phyloP scores from a whole-genome alignment of 2,888 invertebrate genomes.

The Cosmia trapezina region DNA sequence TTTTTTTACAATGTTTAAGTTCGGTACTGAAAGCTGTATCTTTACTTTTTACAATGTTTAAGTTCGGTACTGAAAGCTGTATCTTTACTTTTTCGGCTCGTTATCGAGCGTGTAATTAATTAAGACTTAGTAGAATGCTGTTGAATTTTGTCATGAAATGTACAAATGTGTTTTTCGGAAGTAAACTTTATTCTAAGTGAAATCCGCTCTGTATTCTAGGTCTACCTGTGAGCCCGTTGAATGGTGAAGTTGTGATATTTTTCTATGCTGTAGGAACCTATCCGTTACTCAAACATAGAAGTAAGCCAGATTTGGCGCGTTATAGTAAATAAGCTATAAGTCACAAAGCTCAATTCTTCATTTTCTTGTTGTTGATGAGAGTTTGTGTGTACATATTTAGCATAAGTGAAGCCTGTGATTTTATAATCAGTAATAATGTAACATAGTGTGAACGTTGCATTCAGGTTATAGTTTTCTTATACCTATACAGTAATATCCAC shows the following conservation, averaged over 20 bases:
- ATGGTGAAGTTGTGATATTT: constrained; percentile 90
- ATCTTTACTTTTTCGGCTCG: constrained; percentile 82
- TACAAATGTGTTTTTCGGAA: constrained; percentile 90
- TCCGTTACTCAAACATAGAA: constrained; percentile 69
- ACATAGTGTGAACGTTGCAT: constrained; percentile 80
- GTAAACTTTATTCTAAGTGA: constrained; percentile 89
- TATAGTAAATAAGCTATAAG: constrained; percentile 81
- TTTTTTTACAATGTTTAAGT: constrained; percentile 87
- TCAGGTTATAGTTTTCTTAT: constrained; percentile 75
- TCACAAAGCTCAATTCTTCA: constrained; percentile 88
- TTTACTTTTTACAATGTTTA: constrained; percentile 84
- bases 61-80: constrained; percentile 87
- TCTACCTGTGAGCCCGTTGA: constrained; percentile 83
- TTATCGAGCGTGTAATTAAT: constrained; percentile 84
- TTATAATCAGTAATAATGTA: constrained; percentile 81
- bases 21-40: constrained; percentile 86
- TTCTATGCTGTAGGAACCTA: constrained; percentile 77
- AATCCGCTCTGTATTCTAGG: constrained; percentile 88
- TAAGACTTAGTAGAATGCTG: constrained; percentile 89
- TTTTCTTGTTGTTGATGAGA: constrained; percentile 84
- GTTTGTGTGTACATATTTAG: constrained; percentile 89
- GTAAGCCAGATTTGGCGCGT: constrained; percentile 77
- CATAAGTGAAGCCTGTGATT: constrained; percentile 88
- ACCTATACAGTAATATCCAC: constrained; percentile 64
- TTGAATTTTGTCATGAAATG: constrained; percentile 90